A percentile compares a stretch with the other conserved stretches of the same genome.
These are phyloP conservation scores for Psittacula echo DNA, from an alignment of 2,797 vertebrate species.

Conservation along the genomic window DNA sequence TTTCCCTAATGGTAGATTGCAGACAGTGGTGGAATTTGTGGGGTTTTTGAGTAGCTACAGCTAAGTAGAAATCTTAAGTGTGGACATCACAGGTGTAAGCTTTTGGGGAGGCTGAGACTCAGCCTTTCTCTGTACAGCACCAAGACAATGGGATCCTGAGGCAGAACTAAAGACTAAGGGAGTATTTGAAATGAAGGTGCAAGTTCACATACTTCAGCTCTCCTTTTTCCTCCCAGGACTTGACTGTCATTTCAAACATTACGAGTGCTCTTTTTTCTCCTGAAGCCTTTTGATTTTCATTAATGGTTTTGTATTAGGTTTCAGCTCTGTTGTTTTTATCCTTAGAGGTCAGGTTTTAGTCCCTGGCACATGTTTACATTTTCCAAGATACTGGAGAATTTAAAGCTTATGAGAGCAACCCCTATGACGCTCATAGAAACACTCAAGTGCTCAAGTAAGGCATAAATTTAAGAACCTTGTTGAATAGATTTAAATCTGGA, in stretches of 20 bases:
- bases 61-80: background rate
- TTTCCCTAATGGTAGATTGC: background rate
- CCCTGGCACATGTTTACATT: background rate
- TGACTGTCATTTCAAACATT: background rate
- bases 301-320: background rate
- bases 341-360: background rate
- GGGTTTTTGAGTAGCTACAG: background rate
- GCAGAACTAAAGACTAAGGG: background rate
- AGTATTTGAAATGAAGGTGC: background rate
- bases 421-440: background rate
- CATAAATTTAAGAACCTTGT: background rate
- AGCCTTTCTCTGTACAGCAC: background rate
- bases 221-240: background rate
- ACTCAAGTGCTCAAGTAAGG: background rate
- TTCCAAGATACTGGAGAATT: background rate
- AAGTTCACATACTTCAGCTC: background rate
- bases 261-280: background rate
- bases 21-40: background rate
- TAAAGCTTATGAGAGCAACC: background rate
- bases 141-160: background rate
- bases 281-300: slow-evolving; percentile 15
- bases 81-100: background rate
- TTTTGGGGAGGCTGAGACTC: background rate
- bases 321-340: background rate
- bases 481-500: slow-evolving; percentile 32